Percentiles rank a stretch among this genome's conserved stretches.
These are phyloP conservation scores for Xylota sylvarum DNA, from an alignment of 2,888 invertebrate species.

Conservation along the genomic window DNA sequence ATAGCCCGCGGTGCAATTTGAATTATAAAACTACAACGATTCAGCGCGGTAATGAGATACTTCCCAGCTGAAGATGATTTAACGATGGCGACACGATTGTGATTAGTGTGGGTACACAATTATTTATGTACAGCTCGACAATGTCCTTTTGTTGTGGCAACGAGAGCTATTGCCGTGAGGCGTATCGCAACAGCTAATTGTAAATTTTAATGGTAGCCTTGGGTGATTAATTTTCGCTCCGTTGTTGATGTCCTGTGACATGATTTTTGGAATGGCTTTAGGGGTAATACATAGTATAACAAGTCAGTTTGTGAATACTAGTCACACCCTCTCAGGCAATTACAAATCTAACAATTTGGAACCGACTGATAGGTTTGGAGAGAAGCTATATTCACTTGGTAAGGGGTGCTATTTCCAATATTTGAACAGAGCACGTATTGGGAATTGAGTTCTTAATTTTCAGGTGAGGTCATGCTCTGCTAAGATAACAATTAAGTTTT, in stretches of 20 bases:
- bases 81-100: background rate
- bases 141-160: background rate
- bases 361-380: background rate
- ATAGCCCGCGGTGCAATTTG: conserved; percentile 27
- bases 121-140: background rate
- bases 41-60: conserved; percentile 4
- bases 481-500: no score
- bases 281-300: background rate
- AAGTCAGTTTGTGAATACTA: background rate
- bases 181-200: background rate
- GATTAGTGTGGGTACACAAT: background rate
- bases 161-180: background rate
- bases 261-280: background rate
- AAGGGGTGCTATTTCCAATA: no score
- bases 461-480: no score
- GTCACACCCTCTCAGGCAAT: background rate
- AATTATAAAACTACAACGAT: conserved; percentile 9
- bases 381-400: background rate
- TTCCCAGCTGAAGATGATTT: conserved; percentile 2
- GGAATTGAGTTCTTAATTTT: no score
- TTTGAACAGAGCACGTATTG: no score
- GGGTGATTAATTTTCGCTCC: background rate
- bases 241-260: background rate
- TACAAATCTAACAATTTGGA: background rate
- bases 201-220: background rate